Evolutionary conservation across 2,888 invertebrate species (phyloP).

Genomic region (Girardia tigrina): DNA sequence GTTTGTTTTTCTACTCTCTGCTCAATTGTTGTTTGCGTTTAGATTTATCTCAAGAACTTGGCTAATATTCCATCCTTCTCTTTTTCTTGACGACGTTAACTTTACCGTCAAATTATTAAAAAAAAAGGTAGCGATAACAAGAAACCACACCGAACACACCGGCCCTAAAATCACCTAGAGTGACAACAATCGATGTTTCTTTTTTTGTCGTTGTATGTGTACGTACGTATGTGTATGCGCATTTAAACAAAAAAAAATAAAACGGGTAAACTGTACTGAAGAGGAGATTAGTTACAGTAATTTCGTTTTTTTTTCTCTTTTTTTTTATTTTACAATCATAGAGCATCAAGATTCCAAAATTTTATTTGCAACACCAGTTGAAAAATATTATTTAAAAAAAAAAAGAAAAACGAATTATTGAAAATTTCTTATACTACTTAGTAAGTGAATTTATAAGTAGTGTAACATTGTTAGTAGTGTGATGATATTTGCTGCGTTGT

Average conservation of each 20-base stretch:
- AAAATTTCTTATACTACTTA: slow-evolving; percentile 20
- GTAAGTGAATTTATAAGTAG: slow-evolving; percentile 23
- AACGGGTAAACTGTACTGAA: slow-evolving; percentile 3
- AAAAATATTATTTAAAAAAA: too few species aligned
- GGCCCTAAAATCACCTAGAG: background rate
- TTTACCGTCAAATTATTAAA: slow-evolving; percentile 6
- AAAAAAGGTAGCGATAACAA: slow-evolving; percentile 3
- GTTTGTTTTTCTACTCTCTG: slow-evolving; percentile 17
- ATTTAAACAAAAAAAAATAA: too few species aligned
- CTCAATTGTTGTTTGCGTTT: slow-evolving; percentile 11
- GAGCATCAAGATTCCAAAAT: slow-evolving; percentile 14
- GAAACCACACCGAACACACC: background rate
- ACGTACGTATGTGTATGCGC: too few species aligned
- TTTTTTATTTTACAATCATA: slow-evolving; percentile 1
- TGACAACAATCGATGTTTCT: background rate
- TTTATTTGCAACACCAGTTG: slow-evolving; percentile 13
- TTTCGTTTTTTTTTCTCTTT: too few species aligned
- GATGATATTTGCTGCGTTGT: slow-evolving; percentile 15
- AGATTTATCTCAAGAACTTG: slow-evolving; percentile 10
- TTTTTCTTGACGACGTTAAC: background rate
- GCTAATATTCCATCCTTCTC: background rate
- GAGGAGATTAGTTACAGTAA: slow-evolving; percentile 18
- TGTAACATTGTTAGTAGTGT: slow-evolving; percentile 23
- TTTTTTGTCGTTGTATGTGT: background rate
- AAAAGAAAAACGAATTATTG: slow-evolving; percentile 9